Conservation (phyloP, 2,113 vertebrate species). For the Calypte anna region DNA sequence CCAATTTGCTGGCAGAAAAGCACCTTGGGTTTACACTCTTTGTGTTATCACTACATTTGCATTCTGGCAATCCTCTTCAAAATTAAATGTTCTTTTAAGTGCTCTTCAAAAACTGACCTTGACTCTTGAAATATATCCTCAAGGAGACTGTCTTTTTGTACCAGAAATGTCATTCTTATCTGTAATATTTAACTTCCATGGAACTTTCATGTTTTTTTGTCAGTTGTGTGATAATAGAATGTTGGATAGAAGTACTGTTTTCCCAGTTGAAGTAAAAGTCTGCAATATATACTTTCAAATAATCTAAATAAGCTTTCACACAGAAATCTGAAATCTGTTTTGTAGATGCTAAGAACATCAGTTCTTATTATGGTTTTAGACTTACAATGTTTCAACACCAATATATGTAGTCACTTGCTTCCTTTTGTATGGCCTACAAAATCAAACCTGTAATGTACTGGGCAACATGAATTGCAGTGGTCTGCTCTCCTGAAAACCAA, state of each 20-base stretch:
- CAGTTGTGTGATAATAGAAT: not conserved
- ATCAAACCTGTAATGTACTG: not conserved
- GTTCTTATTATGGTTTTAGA: not conserved
- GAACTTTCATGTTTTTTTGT: not conserved
- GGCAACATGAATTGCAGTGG: not conserved
- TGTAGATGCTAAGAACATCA: not conserved
- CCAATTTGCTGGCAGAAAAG: not conserved
- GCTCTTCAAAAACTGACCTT: not conserved
- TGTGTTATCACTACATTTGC: not conserved
- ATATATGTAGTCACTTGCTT: not conserved
- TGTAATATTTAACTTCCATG: not conserved
- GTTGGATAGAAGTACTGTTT: not conserved
- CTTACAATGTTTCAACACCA: not conserved
- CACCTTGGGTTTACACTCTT: not conserved
- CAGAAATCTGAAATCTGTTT: not conserved
- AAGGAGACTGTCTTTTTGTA: not conserved
- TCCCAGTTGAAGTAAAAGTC: not conserved
- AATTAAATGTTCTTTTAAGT: not conserved
- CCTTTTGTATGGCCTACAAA: not conserved
- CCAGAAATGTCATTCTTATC: not conserved
- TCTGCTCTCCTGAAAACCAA: not conserved
- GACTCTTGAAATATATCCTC: not conserved
- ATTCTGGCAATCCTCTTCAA: constrained; percentile 3
- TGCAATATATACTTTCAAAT: not conserved
- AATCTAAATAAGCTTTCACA: not conserved